phyloP scores from a whole-genome alignment of 2,888 invertebrate genomes.

The Machimus atricapillus region DNA sequence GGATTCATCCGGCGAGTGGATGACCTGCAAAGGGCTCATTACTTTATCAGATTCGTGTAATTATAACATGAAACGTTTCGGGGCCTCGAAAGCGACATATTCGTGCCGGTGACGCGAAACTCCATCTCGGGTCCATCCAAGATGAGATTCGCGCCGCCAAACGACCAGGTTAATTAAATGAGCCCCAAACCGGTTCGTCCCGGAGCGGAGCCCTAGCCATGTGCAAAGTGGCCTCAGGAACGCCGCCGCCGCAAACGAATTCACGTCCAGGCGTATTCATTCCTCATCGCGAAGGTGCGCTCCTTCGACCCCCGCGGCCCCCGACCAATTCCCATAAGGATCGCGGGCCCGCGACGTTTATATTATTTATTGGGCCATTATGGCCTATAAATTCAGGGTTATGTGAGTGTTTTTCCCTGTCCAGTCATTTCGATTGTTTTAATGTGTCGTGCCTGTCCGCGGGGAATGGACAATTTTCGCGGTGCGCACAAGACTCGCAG shows the following conservation, averaged over 20 bases:
- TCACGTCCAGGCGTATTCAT: neutral
- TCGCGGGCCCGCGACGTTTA: slow-evolving; percentile 39
- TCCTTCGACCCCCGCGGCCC: neutral
- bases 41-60: slow-evolving; percentile 47
- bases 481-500: neutral
- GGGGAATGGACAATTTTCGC: slow-evolving; percentile 36
- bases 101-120: neutral
- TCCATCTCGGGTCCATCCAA: neutral
- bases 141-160: neutral
- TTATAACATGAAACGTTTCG: slow-evolving; percentile 43
- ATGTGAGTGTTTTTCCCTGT: slow-evolving; percentile 47
- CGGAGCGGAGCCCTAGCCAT: neutral
- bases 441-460: slow-evolving; percentile 40
- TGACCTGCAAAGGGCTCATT: slow-evolving; percentile 45
- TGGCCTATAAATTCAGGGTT: slow-evolving; percentile 47
- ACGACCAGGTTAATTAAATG: slow-evolving; percentile 35
- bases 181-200: slow-evolving; percentile 22
- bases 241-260: neutral
- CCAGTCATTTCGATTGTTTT: slow-evolving; percentile 44
- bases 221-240: neutral
- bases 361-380: slow-evolving; percentile 48
- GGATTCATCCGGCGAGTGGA: slow-evolving; percentile 29
- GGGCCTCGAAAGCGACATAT: neutral
- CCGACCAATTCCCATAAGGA: slow-evolving; percentile 43
- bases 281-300: slow-evolving; percentile 15